Percentiles rank a stretch among this genome's conserved stretches.
These are phyloP conservation scores for Bubo bubo DNA, from an alignment of 2,113 vertebrate genomes.

Conservation along the genomic window DNA sequence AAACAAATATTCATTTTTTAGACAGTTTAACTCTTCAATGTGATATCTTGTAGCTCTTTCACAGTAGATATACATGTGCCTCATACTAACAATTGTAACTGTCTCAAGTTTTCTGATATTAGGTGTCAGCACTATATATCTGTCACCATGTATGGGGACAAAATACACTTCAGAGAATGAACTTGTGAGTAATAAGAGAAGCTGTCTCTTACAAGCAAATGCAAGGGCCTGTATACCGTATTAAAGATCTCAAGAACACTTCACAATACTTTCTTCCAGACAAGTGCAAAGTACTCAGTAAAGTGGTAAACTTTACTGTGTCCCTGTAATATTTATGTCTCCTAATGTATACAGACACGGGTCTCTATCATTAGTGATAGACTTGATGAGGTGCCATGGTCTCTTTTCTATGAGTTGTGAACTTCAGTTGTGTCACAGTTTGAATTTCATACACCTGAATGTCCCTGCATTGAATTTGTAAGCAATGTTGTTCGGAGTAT, in stretches of 20 bases:
- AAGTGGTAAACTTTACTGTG: not conserved
- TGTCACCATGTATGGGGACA: not conserved
- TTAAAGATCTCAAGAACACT: not conserved
- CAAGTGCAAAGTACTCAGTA: not conserved
- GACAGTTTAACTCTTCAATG: not conserved
- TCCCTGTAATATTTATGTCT: not conserved
- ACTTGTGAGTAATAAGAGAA: not conserved
- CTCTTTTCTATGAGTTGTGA: not conserved
- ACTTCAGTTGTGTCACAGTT: not conserved
- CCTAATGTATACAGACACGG: rapidly evolving
- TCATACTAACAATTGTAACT: not conserved
- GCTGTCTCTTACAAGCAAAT: not conserved
- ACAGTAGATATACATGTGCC: not conserved
- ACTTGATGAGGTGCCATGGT: not conserved
- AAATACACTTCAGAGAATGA: not conserved
- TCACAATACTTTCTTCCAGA: not conserved
- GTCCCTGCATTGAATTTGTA: not conserved
- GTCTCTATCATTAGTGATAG: not conserved
- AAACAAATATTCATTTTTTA: not conserved
- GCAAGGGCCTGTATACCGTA: not conserved
- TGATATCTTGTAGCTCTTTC: not conserved
- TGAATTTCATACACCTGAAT: not conserved
- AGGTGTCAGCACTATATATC: not conserved
- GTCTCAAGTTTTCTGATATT: not conserved
- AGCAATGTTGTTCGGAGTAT: not conserved